Evolutionary conservation across 2,888 invertebrate genomes (phyloP).

Genomic region (Conchocele bisecta): DNA sequence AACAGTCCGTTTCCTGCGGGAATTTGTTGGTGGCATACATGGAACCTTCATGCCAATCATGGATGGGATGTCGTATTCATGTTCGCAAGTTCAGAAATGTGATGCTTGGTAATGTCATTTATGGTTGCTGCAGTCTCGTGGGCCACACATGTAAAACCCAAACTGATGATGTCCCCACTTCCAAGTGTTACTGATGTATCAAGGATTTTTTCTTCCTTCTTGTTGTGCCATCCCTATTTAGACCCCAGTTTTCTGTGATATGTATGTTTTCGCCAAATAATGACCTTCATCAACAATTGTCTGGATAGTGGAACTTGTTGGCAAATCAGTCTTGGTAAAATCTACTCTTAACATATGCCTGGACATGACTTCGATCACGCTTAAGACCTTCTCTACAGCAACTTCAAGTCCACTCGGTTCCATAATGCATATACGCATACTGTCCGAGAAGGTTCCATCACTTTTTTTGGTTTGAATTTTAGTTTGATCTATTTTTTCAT

Average conservation of each 20-base stretch:
- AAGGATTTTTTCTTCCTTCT: too few species aligned
- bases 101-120: slow-evolving; percentile 5
- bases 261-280: too few species aligned
- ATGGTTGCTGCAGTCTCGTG: slow-evolving; percentile 12
- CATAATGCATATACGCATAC: slow-evolving; percentile 10
- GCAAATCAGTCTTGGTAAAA: slow-evolving; percentile 4
- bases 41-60: too few species aligned
- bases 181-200: slow-evolving; percentile 6
- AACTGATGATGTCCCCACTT: slow-evolving; percentile 9
- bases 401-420: slow-evolving; percentile 11
- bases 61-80: too few species aligned
- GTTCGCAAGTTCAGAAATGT: too few species aligned
- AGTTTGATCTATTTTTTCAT: not conserved
- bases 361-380: slow-evolving; percentile 2
- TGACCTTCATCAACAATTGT: too few species aligned
- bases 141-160: slow-evolving; percentile 15
- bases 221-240: too few species aligned
- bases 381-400: slow-evolving; percentile 8
- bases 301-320: too few species aligned
- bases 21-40: too few species aligned
- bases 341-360: slow-evolving; percentile 3
- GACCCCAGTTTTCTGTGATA: too few species aligned
- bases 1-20: too few species aligned
- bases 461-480: slow-evolving; percentile 5
- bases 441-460: slow-evolving; percentile 3